These are phyloP conservation scores for Drosophila engyochracea DNA, from an alignment of 2,888 invertebrate species.

Conservation along the genomic window DNA sequence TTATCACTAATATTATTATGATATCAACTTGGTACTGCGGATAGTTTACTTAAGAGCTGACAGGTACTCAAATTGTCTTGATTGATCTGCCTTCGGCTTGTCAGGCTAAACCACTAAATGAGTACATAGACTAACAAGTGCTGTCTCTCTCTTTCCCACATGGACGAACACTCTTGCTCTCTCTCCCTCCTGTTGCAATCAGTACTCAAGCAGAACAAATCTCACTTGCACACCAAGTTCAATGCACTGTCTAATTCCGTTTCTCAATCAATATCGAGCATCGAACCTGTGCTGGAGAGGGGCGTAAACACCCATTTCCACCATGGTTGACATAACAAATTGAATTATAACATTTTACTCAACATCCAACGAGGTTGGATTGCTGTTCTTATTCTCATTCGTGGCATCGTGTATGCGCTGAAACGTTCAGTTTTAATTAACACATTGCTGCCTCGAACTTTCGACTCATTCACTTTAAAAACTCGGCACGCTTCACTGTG, in stretches of 20 bases:
- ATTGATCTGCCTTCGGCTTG: not conserved
- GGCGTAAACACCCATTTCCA: constrained; percentile 6
- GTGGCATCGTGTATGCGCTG: constrained; percentile 52
- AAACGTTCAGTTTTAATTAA: constrained; percentile 78
- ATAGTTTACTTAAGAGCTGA: not conserved
- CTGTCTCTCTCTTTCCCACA: not conserved
- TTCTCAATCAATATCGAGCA: constrained; percentile 33
- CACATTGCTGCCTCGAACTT: constrained; percentile 68
- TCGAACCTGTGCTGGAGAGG: constrained; percentile 6
- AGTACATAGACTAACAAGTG: not conserved
- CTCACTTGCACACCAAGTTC: constrained; percentile 25
- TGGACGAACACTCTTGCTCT: too few species aligned
- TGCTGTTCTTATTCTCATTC: constrained; percentile 21
- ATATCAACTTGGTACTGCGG: not conserved
- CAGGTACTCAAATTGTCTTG: not conserved
- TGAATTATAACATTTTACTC: constrained; percentile 65
- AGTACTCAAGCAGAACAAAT: not conserved
- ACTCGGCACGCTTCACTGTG: constrained; percentile 62
- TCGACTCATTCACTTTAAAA: constrained; percentile 55
- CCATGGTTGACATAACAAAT: constrained; percentile 58
- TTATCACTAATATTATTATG: not conserved
- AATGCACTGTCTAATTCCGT: constrained; percentile 55
- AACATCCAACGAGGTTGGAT: constrained; percentile 1
- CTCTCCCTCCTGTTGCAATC: constrained; percentile 2
- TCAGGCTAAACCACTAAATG: not conserved